A percentile compares a stretch with the other conserved stretches of the same genome.
Evolutionary conservation across 2,888 invertebrate genomes (phyloP).

Genomic region (Drosophila lutescens): DNA sequence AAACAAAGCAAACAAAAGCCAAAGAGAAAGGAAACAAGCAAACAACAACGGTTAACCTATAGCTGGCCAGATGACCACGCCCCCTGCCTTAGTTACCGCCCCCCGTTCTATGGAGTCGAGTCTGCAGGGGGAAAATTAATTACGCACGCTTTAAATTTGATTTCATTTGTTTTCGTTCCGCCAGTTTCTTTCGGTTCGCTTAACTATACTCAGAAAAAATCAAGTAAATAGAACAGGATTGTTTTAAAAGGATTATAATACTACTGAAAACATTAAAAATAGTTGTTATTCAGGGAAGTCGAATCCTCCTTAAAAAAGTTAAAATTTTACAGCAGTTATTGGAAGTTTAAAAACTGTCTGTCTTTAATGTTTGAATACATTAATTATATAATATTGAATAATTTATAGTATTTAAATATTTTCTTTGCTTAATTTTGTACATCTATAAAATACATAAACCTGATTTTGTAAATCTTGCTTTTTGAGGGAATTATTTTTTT

Average conservation of each 20-base stretch:
- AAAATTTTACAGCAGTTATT: too few relatives aligned
- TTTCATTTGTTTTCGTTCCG: slow-evolving; percentile 49
- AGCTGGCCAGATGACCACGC: slow-evolving; percentile 19
- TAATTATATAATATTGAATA: too few relatives aligned
- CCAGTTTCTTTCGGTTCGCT: slow-evolving; percentile 9
- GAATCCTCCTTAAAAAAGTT: too few relatives aligned
- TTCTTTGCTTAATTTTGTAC: too few relatives aligned
- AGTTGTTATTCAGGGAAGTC: too few relatives aligned
- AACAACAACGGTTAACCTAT: slow-evolving; percentile 32
- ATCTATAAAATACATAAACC: too few relatives aligned
- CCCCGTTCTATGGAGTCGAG: slow-evolving; percentile 14
- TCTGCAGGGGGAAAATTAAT: slow-evolving; percentile 39
- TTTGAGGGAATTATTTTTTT: not conserved
- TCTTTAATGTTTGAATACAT: too few relatives aligned
- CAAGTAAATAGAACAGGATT: not conserved
- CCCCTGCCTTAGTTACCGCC: slow-evolving; percentile 7
- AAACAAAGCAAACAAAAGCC: slow-evolving; percentile 4
- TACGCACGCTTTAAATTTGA: slow-evolving; percentile 54
- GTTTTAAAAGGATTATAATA: too few relatives aligned
- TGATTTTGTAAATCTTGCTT: not conserved
- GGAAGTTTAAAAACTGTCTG: too few relatives aligned
- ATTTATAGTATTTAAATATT: too few relatives aligned
- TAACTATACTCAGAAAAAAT: slow-evolving; percentile 1
- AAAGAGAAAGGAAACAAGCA: slow-evolving; percentile 32
- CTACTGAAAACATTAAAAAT: too few relatives aligned